A percentile compares a stretch with the other conserved stretches of the same genome.
Evolutionary conservation across 2,113 vertebrate species (phyloP).

Genomic region (Crotophaga sulcirostris): DNA sequence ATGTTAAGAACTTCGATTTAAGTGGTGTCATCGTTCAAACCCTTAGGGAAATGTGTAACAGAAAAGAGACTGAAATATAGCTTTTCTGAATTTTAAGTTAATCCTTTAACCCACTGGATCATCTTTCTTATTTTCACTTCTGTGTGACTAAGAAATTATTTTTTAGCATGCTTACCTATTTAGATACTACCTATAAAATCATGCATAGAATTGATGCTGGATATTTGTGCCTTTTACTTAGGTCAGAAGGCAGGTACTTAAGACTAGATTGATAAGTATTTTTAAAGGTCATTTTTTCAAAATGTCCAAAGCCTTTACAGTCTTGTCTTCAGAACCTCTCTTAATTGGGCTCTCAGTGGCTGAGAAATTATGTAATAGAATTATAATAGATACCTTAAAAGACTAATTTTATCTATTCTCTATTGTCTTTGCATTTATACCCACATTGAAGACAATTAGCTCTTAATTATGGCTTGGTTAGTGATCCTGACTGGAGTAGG

Average conservation of each 20-base stretch:
- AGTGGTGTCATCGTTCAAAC: rapidly evolving
- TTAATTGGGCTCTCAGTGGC: not conserved
- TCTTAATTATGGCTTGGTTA: not conserved
- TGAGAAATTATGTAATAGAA: not conserved
- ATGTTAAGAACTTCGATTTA: not conserved
- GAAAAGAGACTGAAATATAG: not conserved
- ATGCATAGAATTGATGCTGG: not conserved
- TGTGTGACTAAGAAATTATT: not conserved
- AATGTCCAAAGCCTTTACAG: not conserved
- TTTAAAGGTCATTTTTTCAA: not conserved
- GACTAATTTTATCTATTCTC: not conserved
- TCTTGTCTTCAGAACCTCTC: not conserved
- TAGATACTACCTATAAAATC: not conserved
- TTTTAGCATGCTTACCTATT: not conserved
- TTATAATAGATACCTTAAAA: not conserved
- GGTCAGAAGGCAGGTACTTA: not conserved
- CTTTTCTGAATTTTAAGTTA: not conserved
- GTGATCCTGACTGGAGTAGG: not conserved
- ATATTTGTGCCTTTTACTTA: not conserved
- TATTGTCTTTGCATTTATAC: not conserved
- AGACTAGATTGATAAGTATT: not conserved
- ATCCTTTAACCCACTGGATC: not conserved
- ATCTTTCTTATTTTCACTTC: not conserved
- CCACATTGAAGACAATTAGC: not conserved
- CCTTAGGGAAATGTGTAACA: not conserved